Evolutionary conservation across 2,888 invertebrate genomes (phyloP), one percentile per base, ranked within the genome.

Genomic region (Plusia festucae): DNA sequence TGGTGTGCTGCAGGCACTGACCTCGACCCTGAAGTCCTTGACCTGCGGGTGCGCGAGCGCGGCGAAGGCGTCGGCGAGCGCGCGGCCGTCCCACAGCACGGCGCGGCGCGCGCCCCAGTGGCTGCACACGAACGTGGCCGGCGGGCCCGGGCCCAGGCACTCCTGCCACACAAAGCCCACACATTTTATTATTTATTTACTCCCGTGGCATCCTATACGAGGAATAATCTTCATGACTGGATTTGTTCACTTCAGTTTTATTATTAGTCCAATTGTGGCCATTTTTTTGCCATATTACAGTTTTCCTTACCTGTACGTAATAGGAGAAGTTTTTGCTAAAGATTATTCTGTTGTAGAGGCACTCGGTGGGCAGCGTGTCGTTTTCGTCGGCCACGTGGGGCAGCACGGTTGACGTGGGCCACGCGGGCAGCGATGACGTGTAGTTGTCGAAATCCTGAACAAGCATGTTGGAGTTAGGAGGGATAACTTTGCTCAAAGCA

Each of bases 141-240:
- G 97, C 11, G 97, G 95, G 53, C 96, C 96, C 0, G 97, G 97
- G 18, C 97, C 99, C 75, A 98, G 93, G 90, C 99, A 99, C 86
- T 98, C 97, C 92, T 97, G 95, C 4, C 11, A 22, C 15, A 3
- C 15, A n/a, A 16, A 0, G 11, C 16, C 15, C n/a, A n/a, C n/a
- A n/a, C n/a, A n/a, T n/a, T n/a, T n/a, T n/a, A n/a, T n/a, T n/a
- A n/a, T n/a, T n/a, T n/a, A n/a, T n/a, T n/a, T n/a, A n/a, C n/a
- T n/a, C n/a, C n/a, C n/a, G n/a, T n/a, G n/a, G n/a, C n/a, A n/a
- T n/a, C n/a, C n/a, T n/a, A n/a, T n/a, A n/a, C n/a, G n/a, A n/a
- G n/a, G n/a, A n/a, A n/a, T n/a, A n/a, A n/a, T n/a, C n/a, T n/a
- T n/a, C n/a, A n/a, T n/a, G n/a, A n/a, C n/a, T n/a, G n/a, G n/a